Evolutionary conservation across 2,797 vertebrate species (phyloP), one percentile per base, ranked within the genome.

Genomic region (Lagodon rhomboides): DNA sequence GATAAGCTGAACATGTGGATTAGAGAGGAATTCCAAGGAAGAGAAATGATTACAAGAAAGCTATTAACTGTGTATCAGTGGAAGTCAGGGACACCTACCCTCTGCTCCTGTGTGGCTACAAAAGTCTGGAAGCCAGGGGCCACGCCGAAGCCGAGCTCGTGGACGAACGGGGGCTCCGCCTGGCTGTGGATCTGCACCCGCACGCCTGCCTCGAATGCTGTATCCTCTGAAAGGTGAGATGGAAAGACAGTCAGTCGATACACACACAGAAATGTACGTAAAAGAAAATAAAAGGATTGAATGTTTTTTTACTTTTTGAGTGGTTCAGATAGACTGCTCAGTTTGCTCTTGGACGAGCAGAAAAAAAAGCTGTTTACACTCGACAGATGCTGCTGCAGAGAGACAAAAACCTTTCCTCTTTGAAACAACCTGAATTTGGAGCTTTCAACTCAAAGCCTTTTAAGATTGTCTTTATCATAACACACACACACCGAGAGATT

Each of bases 181-280:
- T 99, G 98, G 95, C 97, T 99, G 95, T 99, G 98, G 91, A 99
- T 98, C 95, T 99, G 98, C 80, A 99, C 98, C 83, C 98, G 96
- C 77, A 99, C 96, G 34, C 98, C 98, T 0, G 98, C 98, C 92
- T 99, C 98, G 4, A 99, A 99, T 0, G 98, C 97, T 0, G 98
- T 99, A 83, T 99, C 98, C 88, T 99, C 98, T 99, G 95, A 20
- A 94, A 84, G 60, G 49, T 38, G 34, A 55, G 50, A 84, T 4
- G 61, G 22, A 4, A 7, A 62, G 16, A 76, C 3, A 18, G n/a
- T 76, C 62, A 55, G 30, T 0, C 47, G 53, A 59, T 67, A 68
- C 75, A 62, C 54, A 84, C 62, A 58, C 46, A 79, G 3, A 70
- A 73, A 78, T 46, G 22, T 54, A 43, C 5, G 16, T 18, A 11